Conservation (phyloP, 2,113 vertebrate genomes). For the Passer montanus region DNA sequence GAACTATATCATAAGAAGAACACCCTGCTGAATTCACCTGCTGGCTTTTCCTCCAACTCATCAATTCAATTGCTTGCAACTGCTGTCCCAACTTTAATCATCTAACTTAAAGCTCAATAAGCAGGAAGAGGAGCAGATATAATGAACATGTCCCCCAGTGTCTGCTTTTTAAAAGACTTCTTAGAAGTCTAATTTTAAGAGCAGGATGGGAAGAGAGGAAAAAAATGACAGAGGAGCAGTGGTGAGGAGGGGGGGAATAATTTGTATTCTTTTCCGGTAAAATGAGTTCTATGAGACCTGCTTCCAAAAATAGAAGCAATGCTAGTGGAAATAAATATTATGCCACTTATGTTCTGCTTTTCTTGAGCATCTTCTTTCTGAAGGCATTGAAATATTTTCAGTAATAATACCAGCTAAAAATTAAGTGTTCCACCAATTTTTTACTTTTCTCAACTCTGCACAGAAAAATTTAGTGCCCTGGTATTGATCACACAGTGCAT, state of each 20-base stretch:
- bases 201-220: background rate
- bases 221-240: background rate
- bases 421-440: background rate
- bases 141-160: background rate
- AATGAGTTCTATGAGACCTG: background rate
- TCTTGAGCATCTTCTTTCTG: background rate
- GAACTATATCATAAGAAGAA: background rate
- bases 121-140: background rate
- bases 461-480: background rate
- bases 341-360: background rate
- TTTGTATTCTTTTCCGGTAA: background rate
- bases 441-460: background rate
- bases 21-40: slow-evolving; percentile 33
- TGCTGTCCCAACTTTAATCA: background rate
- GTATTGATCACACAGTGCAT: background rate
- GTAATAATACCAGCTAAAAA: background rate
- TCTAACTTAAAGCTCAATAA: background rate
- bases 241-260: background rate
- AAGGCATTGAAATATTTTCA: background rate
- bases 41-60: slow-evolving; percentile 22
- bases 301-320: slow-evolving; percentile 10
- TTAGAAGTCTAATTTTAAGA: slow-evolving; percentile 37
- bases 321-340: background rate
- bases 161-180: background rate
- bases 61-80: slow-evolving; percentile 33